phyloP scores from a whole-genome alignment of 2,888 invertebrate species.

The Metopia argyrocephala region DNA sequence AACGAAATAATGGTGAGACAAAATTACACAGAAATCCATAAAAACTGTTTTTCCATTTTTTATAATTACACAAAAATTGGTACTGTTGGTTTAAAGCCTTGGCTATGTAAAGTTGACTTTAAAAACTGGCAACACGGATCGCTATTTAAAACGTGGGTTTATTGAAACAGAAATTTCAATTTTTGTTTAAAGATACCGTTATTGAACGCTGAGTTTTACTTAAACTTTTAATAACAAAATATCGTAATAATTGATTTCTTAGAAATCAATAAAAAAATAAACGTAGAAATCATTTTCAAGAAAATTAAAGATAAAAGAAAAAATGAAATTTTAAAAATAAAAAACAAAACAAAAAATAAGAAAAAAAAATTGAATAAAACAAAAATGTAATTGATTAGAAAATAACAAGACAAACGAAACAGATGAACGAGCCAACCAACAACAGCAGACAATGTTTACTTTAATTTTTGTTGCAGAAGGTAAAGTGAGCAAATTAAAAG shows the following conservation, averaged over 20 bases:
- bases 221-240: neutral
- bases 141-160: too few species aligned
- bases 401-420: conserved; percentile 44
- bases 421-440: conserved; percentile 15
- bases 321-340: neutral
- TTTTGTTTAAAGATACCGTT: too few species aligned
- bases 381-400: conserved; percentile 52
- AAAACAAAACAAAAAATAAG: conserved; percentile 10
- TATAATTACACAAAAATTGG: too few species aligned
- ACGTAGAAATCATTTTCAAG: neutral
- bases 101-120: too few species aligned
- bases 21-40: too few species aligned
- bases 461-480: neutral
- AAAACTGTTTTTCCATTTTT: too few species aligned
- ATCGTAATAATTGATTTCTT: neutral
- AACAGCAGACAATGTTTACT: neutral
- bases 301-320: neutral
- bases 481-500: neutral
- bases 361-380: conserved; percentile 30
- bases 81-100: too few species aligned
- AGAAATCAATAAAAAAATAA: neutral
- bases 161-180: too few species aligned
- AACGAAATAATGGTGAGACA: too few species aligned
- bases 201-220: neutral
- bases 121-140: too few species aligned